These are phyloP conservation scores for Idaea straminata DNA, from an alignment of 2,888 invertebrate genomes.

Conservation along the genomic window DNA sequence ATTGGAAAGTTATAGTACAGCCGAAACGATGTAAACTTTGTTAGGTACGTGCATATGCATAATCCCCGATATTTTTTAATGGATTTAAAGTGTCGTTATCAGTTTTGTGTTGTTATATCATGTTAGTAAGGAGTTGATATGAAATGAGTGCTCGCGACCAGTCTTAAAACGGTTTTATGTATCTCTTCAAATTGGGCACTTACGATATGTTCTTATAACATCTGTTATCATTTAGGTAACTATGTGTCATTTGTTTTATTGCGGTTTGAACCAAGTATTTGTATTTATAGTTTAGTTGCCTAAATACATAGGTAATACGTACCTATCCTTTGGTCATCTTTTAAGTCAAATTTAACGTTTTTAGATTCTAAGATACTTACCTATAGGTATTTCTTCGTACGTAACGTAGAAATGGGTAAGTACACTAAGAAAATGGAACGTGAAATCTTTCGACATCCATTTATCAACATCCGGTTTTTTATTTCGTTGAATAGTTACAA, in stretches of 20 bases:
- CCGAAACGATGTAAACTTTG: slow-evolving; percentile 47
- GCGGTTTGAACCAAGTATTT: too few relatives aligned
- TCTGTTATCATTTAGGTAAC: not conserved
- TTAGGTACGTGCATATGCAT: slow-evolving; percentile 41
- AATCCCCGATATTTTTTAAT: slow-evolving; percentile 66
- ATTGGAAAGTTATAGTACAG: slow-evolving; percentile 57
- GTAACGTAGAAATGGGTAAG: slow-evolving; percentile 4
- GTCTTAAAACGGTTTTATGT: slow-evolving; percentile 17
- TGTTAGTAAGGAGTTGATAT: slow-evolving; percentile 52
- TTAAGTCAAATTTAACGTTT: not conserved
- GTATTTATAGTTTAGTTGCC: too few relatives aligned
- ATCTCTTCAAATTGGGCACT: slow-evolving; percentile 11
- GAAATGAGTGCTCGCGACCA: slow-evolving; percentile 33
- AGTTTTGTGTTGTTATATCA: slow-evolving; percentile 58
- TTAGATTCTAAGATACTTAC: not conserved
- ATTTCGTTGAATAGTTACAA: not conserved
- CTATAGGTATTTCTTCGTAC: not conserved
- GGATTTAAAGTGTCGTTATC: slow-evolving; percentile 56
- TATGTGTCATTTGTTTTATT: not conserved
- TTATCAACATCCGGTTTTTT: not conserved
- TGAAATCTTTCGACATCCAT: slow-evolving; percentile 2
- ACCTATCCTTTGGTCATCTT: not conserved
- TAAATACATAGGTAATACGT: too few relatives aligned
- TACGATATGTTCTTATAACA: too few relatives aligned
- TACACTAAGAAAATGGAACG: not conserved